Evolutionary conservation across 1,140 invertebrate genomes (phyloP).

Genomic region (Caenorhabditis latens): DNA sequence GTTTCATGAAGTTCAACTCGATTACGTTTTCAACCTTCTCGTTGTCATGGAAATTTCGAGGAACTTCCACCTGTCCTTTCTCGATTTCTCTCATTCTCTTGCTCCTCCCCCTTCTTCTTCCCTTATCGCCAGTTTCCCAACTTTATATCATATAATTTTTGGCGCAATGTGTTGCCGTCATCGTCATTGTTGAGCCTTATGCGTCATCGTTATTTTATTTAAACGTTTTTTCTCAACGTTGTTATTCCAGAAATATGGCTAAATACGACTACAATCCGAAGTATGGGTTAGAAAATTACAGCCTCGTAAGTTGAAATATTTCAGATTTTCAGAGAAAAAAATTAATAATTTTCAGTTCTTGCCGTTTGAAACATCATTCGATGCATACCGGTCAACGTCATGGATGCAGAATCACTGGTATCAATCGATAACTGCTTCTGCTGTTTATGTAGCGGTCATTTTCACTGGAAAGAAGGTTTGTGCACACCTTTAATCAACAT

Average conservation of each 20-base stretch:
- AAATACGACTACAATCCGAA: conserved; percentile 74
- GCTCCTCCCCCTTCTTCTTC: not conserved
- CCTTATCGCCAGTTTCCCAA: conserved; percentile 25
- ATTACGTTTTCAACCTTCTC: not conserved
- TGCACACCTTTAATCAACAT: not conserved
- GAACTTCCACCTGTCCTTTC: conserved; percentile 22
- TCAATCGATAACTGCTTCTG: conserved; percentile 83
- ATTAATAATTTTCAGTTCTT: conserved; percentile 82
- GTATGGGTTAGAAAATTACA: conserved; percentile 84
- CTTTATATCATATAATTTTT: conserved; percentile 45
- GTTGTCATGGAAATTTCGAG: not conserved
- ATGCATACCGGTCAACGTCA: conserved; percentile 86
- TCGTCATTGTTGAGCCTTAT: not conserved
- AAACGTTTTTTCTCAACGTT: not conserved
- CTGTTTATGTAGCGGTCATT: conserved; percentile 91
- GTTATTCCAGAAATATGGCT: conserved; percentile 68
- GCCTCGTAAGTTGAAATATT: conserved; percentile 80
- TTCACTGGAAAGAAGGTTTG: conserved; percentile 85
- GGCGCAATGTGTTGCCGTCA: conserved; percentile 17
- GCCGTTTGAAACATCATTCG: conserved; percentile 92
- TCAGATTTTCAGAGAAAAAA: too few relatives aligned
- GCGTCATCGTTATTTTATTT: conserved; percentile 20
- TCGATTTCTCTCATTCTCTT: not conserved
- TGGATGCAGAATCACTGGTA: conserved; percentile 98
- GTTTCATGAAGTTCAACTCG: not conserved